Conservation (phyloP, 2,113 vertebrate genomes). For the Galemys pyrenaicus region DNA sequence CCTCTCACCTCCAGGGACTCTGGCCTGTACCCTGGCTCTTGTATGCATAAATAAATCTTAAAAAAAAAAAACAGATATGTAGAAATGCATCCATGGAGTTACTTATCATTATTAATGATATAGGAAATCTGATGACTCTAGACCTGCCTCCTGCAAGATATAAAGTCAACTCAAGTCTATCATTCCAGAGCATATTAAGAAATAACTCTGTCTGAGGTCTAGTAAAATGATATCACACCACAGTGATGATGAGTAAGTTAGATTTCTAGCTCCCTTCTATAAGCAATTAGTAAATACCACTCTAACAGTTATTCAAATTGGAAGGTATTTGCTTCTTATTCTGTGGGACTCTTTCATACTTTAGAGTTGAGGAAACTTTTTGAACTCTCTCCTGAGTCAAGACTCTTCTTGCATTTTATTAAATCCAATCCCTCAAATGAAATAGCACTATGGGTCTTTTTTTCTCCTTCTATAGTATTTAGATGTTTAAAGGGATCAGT, state of each 20-base stretch:
- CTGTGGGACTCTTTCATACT: background rate
- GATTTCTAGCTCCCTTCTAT: background rate
- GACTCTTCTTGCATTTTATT: background rate
- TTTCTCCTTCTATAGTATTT: background rate
- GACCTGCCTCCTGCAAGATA: background rate
- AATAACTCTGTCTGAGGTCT: background rate
- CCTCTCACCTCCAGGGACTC: too few species aligned
- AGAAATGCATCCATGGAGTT: too few species aligned
- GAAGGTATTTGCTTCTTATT: background rate
- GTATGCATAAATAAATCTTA: too few species aligned
- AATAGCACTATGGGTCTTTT: background rate
- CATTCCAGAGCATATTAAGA: background rate
- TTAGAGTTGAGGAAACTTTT: background rate
- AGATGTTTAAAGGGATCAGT: background rate
- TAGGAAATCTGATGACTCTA: too few species aligned
- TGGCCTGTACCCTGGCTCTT: too few species aligned
- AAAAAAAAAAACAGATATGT: too few species aligned
- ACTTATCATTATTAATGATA: background rate
- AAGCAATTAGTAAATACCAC: background rate
- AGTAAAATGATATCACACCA: background rate
- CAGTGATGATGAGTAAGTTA: background rate
- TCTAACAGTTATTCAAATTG: background rate
- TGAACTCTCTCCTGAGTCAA: background rate
- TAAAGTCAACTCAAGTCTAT: background rate
- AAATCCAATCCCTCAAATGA: background rate